Base-by-base conservation (phyloP, 2,797 vertebrate genomes). In the Sylvia borin region DNA sequence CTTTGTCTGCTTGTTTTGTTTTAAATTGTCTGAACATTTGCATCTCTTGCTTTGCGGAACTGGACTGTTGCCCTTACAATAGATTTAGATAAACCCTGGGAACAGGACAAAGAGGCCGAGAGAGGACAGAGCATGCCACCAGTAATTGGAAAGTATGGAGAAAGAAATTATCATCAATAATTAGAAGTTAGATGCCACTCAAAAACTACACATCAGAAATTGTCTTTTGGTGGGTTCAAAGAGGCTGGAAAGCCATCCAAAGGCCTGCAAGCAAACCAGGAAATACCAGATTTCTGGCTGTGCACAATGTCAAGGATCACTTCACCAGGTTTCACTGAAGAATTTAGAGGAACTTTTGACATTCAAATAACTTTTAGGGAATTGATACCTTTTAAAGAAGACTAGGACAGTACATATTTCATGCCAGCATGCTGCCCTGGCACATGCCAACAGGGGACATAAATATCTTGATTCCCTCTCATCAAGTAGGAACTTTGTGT, bases 71-170 rank as follows among this genome's bases (percentile, higher is more conserved):
- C 16, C 27, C 31, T 55, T 72, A 29, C 5, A 72, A 21, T 12
- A 64, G 25, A 32, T 70, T 65, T 70, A 27, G 27, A 15, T 58
- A 45, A 60, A 66, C 38, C 55, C 25, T 73, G 14, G 25, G 53
- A 79, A 60, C 0, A 0, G 7, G 0, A 4, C 7, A 29, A 58
- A 34, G 15, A 48, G 22, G 9, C 15, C 22, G 9, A 80, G 15
- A 0, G 0, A 11, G 22, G 9, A 51, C n/a, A 73, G 73, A 57
- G 9, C 24, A 70, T 47, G 22, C 3, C 14, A 43, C 48, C 51
- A 51, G 10, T 38, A 83, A 70, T 9, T 2, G 2, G 13, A 62
- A 92, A 80, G 8, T 11, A 66, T 16, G 32, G n/a, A 67, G 27
- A 54, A 75, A 78, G 12, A 61, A 65, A 47, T 24, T n/a, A 21